A percentile compares a stretch with the other conserved stretches of the same genome.
These are phyloP conservation scores for Catocala sponsa DNA, from an alignment of 2,888 invertebrate species.

Conservation along the genomic window DNA sequence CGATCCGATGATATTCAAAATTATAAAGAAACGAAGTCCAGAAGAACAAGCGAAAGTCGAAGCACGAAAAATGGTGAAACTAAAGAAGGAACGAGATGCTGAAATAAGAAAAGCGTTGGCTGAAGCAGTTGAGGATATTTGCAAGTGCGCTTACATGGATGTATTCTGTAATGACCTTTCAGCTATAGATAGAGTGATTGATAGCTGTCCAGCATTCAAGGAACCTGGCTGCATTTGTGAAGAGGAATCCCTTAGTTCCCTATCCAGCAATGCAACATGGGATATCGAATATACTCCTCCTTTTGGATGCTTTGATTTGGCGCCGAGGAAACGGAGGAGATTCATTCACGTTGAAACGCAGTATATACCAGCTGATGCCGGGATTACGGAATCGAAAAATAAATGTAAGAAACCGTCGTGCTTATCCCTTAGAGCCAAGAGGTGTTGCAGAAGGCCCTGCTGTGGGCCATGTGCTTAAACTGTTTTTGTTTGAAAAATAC, in stretches of 20 bases:
- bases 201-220: slow-evolving; percentile 79
- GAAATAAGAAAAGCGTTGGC: slow-evolving; percentile 84
- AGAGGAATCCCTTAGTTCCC: slow-evolving; percentile 76
- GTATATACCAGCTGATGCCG: slow-evolving; percentile 87
- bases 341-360: slow-evolving; percentile 89
- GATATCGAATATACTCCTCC: slow-evolving; percentile 92
- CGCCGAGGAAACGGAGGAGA: slow-evolving; percentile 79
- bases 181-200: slow-evolving; percentile 81
- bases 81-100: slow-evolving; percentile 85
- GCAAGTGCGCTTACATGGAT: slow-evolving; percentile 86
- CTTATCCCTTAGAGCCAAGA: slow-evolving; percentile 59
- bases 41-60: slow-evolving; percentile 86
- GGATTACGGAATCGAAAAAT: slow-evolving; percentile 64
- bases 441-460: slow-evolving; percentile 51
- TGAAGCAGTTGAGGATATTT: slow-evolving; percentile 79
- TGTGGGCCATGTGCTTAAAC: slow-evolving; percentile 58
- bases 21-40: slow-evolving; percentile 88
- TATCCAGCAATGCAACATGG: slow-evolving; percentile 89
- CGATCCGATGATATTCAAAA: slow-evolving; percentile 90
- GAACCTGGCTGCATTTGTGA: slow-evolving; percentile 79
- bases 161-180: slow-evolving; percentile 80
- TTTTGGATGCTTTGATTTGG: slow-evolving; percentile 90
- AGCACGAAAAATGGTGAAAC: slow-evolving; percentile 85
- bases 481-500: slow-evolving; percentile 20
- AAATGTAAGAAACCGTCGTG: slow-evolving; percentile 63